These are phyloP conservation scores for Gavia stellata DNA, from an alignment of 2,113 vertebrate genomes.

Conservation along the genomic window DNA sequence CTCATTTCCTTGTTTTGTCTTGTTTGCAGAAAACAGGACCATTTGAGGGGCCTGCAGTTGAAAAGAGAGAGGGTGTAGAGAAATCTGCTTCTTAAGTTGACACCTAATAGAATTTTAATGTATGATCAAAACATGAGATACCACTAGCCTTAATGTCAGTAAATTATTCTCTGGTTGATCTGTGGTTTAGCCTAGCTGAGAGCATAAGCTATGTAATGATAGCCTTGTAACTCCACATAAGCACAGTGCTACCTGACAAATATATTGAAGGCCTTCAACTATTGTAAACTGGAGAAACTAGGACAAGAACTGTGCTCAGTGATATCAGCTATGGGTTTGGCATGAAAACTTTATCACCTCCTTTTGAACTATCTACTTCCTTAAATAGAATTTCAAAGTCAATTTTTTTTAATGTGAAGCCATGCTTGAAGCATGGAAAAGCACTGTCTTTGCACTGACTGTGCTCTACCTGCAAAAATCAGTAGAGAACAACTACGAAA, in stretches of 20 bases:
- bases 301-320: background rate
- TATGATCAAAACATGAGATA: background rate
- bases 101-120: background rate
- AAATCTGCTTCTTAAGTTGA: background rate
- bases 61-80: background rate
- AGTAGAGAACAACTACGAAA: background rate
- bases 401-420: background rate
- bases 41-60: background rate
- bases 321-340: background rate
- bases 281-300: background rate
- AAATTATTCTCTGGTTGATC: background rate
- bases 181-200: background rate
- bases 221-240: background rate
- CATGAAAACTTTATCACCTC: background rate
- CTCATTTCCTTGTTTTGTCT: constrained; percentile 53
- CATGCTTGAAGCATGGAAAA: background rate
- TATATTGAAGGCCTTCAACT: background rate
- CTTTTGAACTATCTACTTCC: background rate
- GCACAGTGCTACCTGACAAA: background rate
- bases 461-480: background rate
- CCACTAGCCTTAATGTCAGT: background rate
- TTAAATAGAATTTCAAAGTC: background rate
- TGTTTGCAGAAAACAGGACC: constrained; percentile 16
- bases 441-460: background rate
- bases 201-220: background rate